These are phyloP conservation scores for Xestoiulus laeticollis DNA, from an alignment of 2,888 invertebrate species.

Conservation along the genomic window DNA sequence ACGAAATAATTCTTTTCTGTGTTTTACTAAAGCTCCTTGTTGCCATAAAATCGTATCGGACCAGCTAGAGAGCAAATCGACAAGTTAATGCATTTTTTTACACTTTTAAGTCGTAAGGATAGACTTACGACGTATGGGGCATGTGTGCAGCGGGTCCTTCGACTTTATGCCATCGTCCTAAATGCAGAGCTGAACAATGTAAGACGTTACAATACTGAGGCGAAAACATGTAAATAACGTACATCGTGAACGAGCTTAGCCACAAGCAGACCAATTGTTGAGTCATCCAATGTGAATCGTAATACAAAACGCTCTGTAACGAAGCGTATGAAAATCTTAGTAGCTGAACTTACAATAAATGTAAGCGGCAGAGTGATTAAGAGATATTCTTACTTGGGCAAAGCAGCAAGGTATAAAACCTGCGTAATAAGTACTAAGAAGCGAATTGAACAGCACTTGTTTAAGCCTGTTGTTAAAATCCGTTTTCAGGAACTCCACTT, in stretches of 20 bases:
- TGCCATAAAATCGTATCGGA: constrained; percentile 75
- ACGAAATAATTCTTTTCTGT: constrained; percentile 77
- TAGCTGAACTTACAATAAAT: neutral
- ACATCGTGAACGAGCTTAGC: constrained; percentile 83
- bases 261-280: constrained; percentile 87
- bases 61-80: constrained; percentile 65
- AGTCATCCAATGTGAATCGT: constrained; percentile 83
- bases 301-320: constrained; percentile 70
- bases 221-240: constrained; percentile 75
- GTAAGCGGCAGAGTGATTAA: neutral
- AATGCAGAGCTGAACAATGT: constrained; percentile 88
- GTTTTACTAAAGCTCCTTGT: constrained; percentile 77
- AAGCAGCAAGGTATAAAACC: constrained; percentile 90
- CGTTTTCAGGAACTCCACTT: constrained; percentile 82
- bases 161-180: constrained; percentile 80
- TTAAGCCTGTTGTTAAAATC: constrained; percentile 92
- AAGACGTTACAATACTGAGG: constrained; percentile 84
- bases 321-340: constrained; percentile 56
- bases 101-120: neutral
- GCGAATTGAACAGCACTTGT: constrained; percentile 84
- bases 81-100: neutral
- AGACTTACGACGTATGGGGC: constrained; percentile 65
- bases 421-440: constrained; percentile 86
- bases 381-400: constrained; percentile 75
- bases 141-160: constrained; percentile 71